Evolutionary conservation across 2,888 invertebrate species (phyloP), one percentile per base, ranked within the genome.

Genomic region (Cosmia trapezina): DNA sequence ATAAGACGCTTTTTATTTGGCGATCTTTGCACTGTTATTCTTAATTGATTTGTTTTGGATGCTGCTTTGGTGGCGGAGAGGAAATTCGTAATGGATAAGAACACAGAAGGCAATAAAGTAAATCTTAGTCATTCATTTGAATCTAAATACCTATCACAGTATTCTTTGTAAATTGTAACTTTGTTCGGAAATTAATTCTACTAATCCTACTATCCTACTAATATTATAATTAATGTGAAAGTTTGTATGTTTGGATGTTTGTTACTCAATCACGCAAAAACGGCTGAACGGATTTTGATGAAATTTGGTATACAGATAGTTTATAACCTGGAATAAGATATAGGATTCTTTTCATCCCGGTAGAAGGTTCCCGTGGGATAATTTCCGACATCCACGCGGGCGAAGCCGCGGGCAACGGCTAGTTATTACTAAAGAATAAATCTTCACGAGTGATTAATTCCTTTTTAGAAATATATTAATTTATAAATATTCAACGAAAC

Each of bases 1-100:
- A 56, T 78, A 45, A 80, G 82, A 54, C 45, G 65, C 6, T 83
- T 82, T 80, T 83, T 83, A 75, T 81, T 82, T 56, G 65, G 70
- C 54, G n/a, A 65, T 72, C 37, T 80, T 54, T 45, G 64, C 12
- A 37, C 37, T 65, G 33, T 70, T n/a, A 41, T 22, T 43, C 0
- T 70, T 78, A 49, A 75, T 78, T 60, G 59, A 70, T 70, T 73
- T 56, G 47, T 72, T 19, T 51, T 56, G 12, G 33, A 11, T 37
- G 6, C 0, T 43, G 2, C 11, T 71, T 45, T 11, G 1, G 1
- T 41, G 14, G 1, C 22, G 14, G 9, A 37, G 8, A 22, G 8
- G 11, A 47, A 41, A 41, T 45, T 37, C 41, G 14, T 12, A 72
- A 11, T 12, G 12, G 12, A 56, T 12, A 17, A 11, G 49, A 2